These are phyloP conservation scores for Hydrotaea cyrtoneurina DNA, from an alignment of 2,888 invertebrate genomes.

Conservation along the genomic window DNA sequence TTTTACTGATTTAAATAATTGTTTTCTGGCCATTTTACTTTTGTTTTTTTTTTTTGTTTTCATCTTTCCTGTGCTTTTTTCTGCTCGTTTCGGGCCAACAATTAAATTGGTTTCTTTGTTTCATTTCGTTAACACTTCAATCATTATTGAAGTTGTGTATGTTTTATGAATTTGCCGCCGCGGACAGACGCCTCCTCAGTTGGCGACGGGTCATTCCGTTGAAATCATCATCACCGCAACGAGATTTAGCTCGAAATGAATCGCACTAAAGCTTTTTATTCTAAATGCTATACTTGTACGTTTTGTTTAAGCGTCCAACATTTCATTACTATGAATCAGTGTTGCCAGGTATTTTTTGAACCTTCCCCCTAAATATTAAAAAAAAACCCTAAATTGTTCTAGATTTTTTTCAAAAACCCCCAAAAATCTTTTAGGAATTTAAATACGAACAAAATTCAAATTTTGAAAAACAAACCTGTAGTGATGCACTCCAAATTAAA, in stretches of 20 bases:
- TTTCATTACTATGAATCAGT: not conserved
- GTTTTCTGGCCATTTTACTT: constrained; percentile 5
- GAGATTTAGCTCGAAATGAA: not conserved
- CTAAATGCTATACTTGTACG: not conserved
- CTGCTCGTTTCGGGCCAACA: constrained; percentile 27
- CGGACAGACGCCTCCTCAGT: not conserved
- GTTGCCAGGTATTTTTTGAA: too few relatives aligned
- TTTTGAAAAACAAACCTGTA: too few relatives aligned
- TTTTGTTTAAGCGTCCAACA: not conserved
- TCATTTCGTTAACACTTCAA: constrained; percentile 45
- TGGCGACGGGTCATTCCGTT: not conserved
- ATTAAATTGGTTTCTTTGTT: constrained; percentile 51
- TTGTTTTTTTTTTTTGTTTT: too few relatives aligned
- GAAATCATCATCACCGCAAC: not conserved
- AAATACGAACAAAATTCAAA: too few relatives aligned
- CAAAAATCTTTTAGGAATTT: too few relatives aligned
- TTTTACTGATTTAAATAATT: constrained; percentile 25
- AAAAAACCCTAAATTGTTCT: too few relatives aligned
- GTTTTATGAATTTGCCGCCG: not conserved
- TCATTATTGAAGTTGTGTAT: constrained; percentile 47
- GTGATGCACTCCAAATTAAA: too few relatives aligned
- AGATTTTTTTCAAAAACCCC: too few relatives aligned
- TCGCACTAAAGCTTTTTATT: not conserved
- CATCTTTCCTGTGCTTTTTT: not conserved
- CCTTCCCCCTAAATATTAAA: too few relatives aligned